Percentiles rank a stretch among this genome's conserved stretches.
Evolutionary conservation across 2,888 invertebrate genomes (phyloP).

Genomic region (Sepioteuthis lessoniana): DNA sequence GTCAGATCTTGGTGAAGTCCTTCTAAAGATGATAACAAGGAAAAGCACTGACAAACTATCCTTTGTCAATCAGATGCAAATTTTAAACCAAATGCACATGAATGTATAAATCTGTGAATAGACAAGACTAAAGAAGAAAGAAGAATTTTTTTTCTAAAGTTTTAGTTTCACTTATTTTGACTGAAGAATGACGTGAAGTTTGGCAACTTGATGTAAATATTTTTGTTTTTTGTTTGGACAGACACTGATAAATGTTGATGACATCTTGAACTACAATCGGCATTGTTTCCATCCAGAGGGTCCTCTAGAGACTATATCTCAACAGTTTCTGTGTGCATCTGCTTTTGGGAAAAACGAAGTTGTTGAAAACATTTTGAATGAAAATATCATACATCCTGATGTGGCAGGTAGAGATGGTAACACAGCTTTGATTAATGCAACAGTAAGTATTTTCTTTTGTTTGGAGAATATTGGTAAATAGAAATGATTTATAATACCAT

Average conservation of each 20-base stretch:
- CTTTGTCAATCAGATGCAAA: too few relatives aligned
- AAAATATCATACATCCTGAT: conserved; percentile 69
- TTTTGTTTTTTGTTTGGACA: neutral
- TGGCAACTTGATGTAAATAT: neutral
- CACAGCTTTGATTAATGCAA: conserved; percentile 72
- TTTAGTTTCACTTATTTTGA: too few relatives aligned
- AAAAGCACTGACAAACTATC: too few relatives aligned
- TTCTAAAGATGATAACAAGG: too few relatives aligned
- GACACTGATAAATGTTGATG: conserved; percentile 56
- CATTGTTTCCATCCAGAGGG: conserved; percentile 63
- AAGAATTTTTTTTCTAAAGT: too few relatives aligned
- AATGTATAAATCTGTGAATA: too few relatives aligned
- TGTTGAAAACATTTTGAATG: conserved; percentile 67
- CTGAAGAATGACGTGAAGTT: too few relatives aligned
- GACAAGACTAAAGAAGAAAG: too few relatives aligned
- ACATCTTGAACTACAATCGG: conserved; percentile 64
- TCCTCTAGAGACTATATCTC: conserved; percentile 67
- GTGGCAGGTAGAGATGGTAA: conserved; percentile 72
- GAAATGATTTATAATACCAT: too few relatives aligned
- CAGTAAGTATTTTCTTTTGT: conserved; percentile 63
- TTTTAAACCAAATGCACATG: too few relatives aligned
- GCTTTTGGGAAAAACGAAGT: conserved; percentile 63
- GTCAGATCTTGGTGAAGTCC: too few relatives aligned
- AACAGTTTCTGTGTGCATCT: conserved; percentile 67
- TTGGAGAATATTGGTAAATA: neutral